Conservation (phyloP, 2,797 vertebrate species). For the Discoglossus pictus region DNA sequence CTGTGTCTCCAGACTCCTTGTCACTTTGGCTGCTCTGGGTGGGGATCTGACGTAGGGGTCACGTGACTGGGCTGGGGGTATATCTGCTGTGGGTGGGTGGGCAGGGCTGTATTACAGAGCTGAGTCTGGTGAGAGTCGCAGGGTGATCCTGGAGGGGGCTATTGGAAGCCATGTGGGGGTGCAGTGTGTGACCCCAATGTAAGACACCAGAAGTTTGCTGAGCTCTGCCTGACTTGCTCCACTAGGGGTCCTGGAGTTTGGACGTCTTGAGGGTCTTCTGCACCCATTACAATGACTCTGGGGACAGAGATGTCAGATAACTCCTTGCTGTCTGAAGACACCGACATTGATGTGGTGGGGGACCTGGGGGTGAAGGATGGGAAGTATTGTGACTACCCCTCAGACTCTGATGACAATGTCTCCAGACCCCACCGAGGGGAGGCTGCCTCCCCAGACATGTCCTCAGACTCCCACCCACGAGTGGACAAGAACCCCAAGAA, state of each 20-base stretch:
- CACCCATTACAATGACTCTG: constrained; percentile 78
- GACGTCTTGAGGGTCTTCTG: constrained; percentile 40
- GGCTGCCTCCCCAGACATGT: constrained; percentile 53
- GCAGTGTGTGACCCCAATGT: neutral
- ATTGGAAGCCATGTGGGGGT: too few species aligned
- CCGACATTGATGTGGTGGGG: constrained; percentile 96
- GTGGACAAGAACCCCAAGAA: constrained; percentile 74
- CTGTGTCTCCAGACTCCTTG: too few species aligned
- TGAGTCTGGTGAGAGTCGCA: neutral
- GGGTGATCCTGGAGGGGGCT: constrained; percentile 1
- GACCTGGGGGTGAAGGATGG: constrained; percentile 79
- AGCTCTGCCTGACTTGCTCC: constrained; percentile 49
- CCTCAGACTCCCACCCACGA: constrained; percentile 54
- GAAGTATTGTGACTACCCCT: constrained; percentile 77
- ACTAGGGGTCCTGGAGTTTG: constrained; percentile 41
- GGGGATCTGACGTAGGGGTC: constrained; percentile 64
- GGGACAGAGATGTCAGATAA: constrained; percentile 86
- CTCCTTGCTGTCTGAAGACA: constrained; percentile 90
- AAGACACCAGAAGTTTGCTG: constrained; percentile 6
- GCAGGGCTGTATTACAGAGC: constrained; percentile 15
- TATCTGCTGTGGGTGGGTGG: neutral
- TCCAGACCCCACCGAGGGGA: constrained; percentile 68
- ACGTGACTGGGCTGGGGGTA: constrained; percentile 65
- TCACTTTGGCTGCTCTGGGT: too few species aligned
- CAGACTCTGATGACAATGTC: constrained; percentile 82